A percentile compares a stretch with the other conserved stretches of the same genome.
Evolutionary conservation across 2,113 vertebrate genomes (phyloP).

Genomic region (Myrmecobius fasciatus): DNA sequence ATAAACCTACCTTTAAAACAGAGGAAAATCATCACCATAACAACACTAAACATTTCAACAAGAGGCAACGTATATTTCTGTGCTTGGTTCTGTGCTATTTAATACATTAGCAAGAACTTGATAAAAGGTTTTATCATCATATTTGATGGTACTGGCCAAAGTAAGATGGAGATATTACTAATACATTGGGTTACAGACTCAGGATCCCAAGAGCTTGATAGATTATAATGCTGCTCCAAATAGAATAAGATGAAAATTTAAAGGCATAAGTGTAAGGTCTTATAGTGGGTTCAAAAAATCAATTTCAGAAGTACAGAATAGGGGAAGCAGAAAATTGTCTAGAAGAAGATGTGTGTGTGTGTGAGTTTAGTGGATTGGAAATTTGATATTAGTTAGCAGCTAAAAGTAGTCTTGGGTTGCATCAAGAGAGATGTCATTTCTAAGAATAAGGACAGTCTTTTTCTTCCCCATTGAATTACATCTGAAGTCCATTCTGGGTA

Average conservation of each 20-base stretch:
- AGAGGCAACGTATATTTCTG: neutral
- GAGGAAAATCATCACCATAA: neutral
- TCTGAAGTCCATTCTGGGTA: neutral
- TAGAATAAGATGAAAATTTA: neutral
- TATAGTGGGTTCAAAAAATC: neutral
- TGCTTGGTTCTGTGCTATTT: neutral
- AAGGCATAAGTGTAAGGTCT: neutral
- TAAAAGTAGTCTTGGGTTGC: neutral
- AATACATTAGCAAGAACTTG: neutral
- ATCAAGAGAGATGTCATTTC: neutral
- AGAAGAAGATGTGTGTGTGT: neutral
- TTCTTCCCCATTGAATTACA: neutral
- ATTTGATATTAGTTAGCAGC: neutral
- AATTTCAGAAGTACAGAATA: neutral
- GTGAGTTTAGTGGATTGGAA: neutral
- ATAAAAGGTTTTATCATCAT: neutral
- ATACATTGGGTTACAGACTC: neutral
- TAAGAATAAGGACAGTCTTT: neutral
- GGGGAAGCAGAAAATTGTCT: neutral
- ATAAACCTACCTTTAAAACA: neutral
- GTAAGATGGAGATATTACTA: neutral
- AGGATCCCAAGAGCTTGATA: neutral
- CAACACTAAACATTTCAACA: too few species aligned
- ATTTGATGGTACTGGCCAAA: neutral
- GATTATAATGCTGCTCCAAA: neutral